phyloP scores from a whole-genome alignment of 2,113 vertebrate species.

The Semnopithecus entellus region DNA sequence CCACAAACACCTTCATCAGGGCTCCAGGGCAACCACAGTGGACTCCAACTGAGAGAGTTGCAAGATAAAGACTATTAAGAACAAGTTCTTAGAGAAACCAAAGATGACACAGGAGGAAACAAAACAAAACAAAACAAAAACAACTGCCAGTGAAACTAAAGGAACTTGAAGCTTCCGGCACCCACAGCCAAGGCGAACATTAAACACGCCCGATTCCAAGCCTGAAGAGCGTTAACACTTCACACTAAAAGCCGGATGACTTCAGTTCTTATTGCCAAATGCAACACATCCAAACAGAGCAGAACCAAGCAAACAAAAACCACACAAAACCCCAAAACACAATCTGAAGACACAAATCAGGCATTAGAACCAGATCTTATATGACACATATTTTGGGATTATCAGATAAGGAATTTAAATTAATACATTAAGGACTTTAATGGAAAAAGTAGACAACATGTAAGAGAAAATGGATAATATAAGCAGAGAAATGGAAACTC shows the following conservation, averaged over 20 bases:
- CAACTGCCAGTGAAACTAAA: not conserved
- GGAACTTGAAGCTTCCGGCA: not conserved
- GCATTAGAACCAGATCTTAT: not conserved
- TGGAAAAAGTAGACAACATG: not conserved
- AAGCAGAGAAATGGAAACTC: not conserved
- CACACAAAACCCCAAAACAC: not conserved
- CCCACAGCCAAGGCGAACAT: not conserved
- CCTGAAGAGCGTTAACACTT: not conserved
- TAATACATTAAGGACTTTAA: not conserved
- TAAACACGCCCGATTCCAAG: not conserved
- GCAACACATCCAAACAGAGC: not conserved
- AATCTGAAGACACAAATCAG: not conserved
- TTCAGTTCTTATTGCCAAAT: not conserved
- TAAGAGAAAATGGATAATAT: not conserved
- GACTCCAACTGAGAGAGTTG: accelerated
- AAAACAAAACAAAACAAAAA: not conserved
- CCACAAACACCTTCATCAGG: not conserved
- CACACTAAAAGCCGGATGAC: not conserved
- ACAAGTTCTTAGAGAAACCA: not conserved
- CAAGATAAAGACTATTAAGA: not conserved
- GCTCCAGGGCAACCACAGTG: not conserved
- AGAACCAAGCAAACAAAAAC: not conserved
- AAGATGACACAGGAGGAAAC: not conserved
- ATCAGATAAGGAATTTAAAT: not conserved
- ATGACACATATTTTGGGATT: not conserved